Base-by-base conservation (phyloP, 2,888 invertebrate genomes). In the Ophion ellenae region DNA sequence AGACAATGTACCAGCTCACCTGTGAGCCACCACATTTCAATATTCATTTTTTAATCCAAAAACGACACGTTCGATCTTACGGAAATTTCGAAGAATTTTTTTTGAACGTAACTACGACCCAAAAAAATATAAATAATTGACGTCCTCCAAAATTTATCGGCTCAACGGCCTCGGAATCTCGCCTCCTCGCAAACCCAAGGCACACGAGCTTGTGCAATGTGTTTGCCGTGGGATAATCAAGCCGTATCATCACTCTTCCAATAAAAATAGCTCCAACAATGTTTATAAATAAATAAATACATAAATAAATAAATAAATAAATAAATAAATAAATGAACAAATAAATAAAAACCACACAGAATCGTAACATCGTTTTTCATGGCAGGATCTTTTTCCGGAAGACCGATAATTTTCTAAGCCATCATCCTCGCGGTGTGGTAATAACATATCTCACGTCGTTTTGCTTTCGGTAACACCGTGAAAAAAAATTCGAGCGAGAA, bases 401-500 rank as follows among this genome's bases (percentile, higher is more conserved):
- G 17, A 63, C 45, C 45, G 47, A 63, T 45, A 63, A 40, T 24
- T 63, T 57, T 47, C 75, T 14, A 24, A 75, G 20, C 40, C 20
- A 11, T 45, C 28, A 14, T 79, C 61, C 32, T 28, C 36, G 20
- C 14, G 53, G 59, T 47, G 66, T 53, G n/a, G 69, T 79, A 69
- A 71, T 83, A 69, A 71, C 24, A 53, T 53, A 53, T 53, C 17
- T 61, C 70, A 71, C 66, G 76, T 66, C n/a, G 59, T 11, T 63
- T 75, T 45, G 75, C 75, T 45, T 36, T 53, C 32, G 73, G 20
- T 36, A 63, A 28, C 40, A 45, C 17, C 61, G 7, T 11, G 14
- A 40, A 59, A 45, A 45, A 63, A 64, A 47, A 63, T 28, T 75
- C 47, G 63, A 67, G 67, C 77, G 67, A 67, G 76, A 81, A 77